Evolutionary conservation across 2,113 vertebrate species (phyloP).

Genomic region (Grantiella picta): DNA sequence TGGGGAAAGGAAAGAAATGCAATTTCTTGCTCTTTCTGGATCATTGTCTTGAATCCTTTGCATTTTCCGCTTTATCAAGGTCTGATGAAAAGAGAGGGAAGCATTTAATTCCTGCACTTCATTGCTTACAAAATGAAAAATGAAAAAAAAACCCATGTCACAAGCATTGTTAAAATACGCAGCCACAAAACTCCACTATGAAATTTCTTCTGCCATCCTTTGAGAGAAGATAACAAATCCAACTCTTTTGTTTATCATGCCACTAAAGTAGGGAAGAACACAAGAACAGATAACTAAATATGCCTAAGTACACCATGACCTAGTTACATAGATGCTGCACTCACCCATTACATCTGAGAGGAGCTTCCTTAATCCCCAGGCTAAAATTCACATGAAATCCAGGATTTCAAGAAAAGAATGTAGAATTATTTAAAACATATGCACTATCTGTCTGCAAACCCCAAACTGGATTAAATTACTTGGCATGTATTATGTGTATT

Average conservation of each 20-base stretch:
- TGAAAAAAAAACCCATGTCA: not conserved
- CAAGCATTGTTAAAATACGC: not conserved
- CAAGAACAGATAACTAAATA: not conserved
- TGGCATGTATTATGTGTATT: not conserved
- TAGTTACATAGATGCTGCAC: not conserved
- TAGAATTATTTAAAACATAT: slow-evolving; percentile 29
- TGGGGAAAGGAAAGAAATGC: slow-evolving; percentile 48
- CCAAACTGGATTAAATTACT: not conserved
- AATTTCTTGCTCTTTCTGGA: not conserved
- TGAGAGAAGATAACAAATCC: not conserved
- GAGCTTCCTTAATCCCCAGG: not conserved
- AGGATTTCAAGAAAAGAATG: slow-evolving; percentile 18
- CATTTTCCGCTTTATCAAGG: not conserved
- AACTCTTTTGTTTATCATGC: not conserved
- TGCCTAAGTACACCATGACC: not conserved
- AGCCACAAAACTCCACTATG: not conserved
- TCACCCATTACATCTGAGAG: not conserved
- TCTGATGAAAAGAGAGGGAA: not conserved
- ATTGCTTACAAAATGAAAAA: not conserved
- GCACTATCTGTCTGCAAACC: not conserved
- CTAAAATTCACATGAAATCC: slow-evolving; percentile 23
- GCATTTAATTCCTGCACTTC: not conserved
- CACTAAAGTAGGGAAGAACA: not conserved
- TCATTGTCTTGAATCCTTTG: not conserved
- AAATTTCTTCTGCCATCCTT: not conserved